Evolutionary conservation across 2,113 vertebrate genomes (phyloP).

Genomic region (Cinclus mexicanus): DNA sequence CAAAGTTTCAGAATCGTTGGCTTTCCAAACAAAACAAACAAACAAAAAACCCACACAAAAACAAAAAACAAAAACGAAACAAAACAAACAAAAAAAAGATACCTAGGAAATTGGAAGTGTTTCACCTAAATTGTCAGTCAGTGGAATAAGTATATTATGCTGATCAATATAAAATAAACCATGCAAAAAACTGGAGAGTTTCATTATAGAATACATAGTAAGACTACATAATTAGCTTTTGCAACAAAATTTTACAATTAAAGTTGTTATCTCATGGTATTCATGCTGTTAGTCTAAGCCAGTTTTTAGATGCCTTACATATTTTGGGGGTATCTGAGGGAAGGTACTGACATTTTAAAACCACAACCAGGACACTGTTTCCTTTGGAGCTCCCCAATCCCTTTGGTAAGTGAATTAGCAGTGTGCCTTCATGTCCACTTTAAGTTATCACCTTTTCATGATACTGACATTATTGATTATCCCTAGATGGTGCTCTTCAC

Average conservation of each 20-base stretch:
- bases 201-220: not conserved
- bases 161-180: not conserved
- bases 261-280: not conserved
- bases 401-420: not conserved
- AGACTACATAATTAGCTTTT: not conserved
- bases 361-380: not conserved
- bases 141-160: not conserved
- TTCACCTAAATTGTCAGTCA: not conserved
- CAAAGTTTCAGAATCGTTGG: not conserved
- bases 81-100: not conserved
- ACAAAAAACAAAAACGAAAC: too few relatives aligned
- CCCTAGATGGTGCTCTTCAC: constrained; percentile 52
- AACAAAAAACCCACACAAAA: too few relatives aligned
- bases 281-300: not conserved
- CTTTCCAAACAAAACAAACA: not conserved
- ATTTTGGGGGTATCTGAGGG: not conserved
- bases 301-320: not conserved
- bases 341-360: not conserved
- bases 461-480: not conserved
- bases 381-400: not conserved
- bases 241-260: not conserved
- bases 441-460: not conserved
- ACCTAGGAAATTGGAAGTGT: not conserved
- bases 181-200: not conserved
- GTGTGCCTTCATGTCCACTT: not conserved